Evolutionary conservation across 2,113 vertebrate species (phyloP), one percentile per base, ranked within the genome.

Genomic region (Halcyon senegalensis): DNA sequence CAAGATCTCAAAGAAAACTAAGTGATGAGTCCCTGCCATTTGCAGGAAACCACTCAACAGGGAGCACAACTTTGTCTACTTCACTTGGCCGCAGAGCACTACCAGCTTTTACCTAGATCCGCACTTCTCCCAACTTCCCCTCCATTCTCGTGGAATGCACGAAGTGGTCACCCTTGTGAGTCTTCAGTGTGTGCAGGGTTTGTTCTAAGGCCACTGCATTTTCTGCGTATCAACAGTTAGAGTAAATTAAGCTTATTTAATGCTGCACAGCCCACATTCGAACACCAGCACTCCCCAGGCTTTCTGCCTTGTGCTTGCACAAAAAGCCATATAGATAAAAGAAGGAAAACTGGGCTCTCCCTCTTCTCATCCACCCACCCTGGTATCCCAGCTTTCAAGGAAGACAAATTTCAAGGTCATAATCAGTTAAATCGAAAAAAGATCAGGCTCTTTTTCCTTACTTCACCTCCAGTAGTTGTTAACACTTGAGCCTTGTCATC

Each of bases 101-200:
- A n/a, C 1, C 23, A 67, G 67, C 15, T 46, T 68, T 2, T 23
- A 11, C 1, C 15, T 3, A 64, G 41, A 27, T 64, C 35, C 33
- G 44, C 56, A 63, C 33, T 63, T 51, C 56, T 75, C 55, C 59
- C 55, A 62, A 2, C n/a, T 30, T 76, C 48, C 35, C 66, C 16
- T 18, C 4, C 1, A 4, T 33, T 51, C 43, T 20, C 3, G 0
- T 28, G 50, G 33, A 58, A 51, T 8, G 35, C 35, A 44, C 8
- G 30, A 81, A 35, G 21, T 5, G 14, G 20, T 48, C 46, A 75
- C 18, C n/a, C 11, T 74, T 31, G 24, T 13, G 16, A n/a, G 27
- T 7, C 41, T 41, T 67, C 41, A 28, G 18, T 33, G 12, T 1
- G 3, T 8, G 9, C 70, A 76, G 18, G 31, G 63, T 55, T 43